Base-by-base conservation (phyloP, 2,888 invertebrate genomes). In the Amiota communis region DNA sequence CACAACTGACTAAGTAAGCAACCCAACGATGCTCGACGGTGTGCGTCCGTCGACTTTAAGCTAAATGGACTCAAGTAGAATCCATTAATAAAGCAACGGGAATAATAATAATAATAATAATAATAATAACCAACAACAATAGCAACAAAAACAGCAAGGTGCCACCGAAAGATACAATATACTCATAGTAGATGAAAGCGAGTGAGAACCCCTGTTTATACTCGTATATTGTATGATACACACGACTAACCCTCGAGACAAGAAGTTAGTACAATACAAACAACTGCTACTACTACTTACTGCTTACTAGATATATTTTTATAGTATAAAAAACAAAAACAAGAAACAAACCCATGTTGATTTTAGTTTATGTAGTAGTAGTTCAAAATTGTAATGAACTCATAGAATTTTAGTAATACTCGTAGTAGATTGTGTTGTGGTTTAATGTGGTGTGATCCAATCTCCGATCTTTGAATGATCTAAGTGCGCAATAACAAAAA, bases 221-320 rank as follows among this genome's bases (percentile, higher is more conserved):
- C n/a, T n/a, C n/a, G n/a, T n/a, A n/a, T n/a, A n/a, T n/a, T n/a
- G n/a, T 36, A 36, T 59, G 87, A 82, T 82, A 87, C 87, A 87
- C 86, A 81, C 87, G 85, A 87, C 86, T 87, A 87, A 82, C 80
- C 83, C 77, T 78, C 76, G 49, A 69, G 23, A 70, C 73, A 51
- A 51, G 36, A 6, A 36, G 36, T 6, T 36, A 36, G 6, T 36
- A 6, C 23, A 36, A 36, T 23, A 23, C 36, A 36, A 36, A 36
- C 8, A 36, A 36, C 2, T 36, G 2, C 36, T 36, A 36, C 70
- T 15, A 13, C 17, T 36, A 57, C 15, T 46, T 49, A 61, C 72
- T 59, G 67, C 72, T 12, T 63, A 53, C 64, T 72, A 76, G 74
- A n/a, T n/a, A n/a, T n/a, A n/a, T n/a, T n/a, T n/a, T n/a, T 23